Base-by-base conservation (phyloP, 2,113 vertebrate species). In the Percina caprodes region DNA sequence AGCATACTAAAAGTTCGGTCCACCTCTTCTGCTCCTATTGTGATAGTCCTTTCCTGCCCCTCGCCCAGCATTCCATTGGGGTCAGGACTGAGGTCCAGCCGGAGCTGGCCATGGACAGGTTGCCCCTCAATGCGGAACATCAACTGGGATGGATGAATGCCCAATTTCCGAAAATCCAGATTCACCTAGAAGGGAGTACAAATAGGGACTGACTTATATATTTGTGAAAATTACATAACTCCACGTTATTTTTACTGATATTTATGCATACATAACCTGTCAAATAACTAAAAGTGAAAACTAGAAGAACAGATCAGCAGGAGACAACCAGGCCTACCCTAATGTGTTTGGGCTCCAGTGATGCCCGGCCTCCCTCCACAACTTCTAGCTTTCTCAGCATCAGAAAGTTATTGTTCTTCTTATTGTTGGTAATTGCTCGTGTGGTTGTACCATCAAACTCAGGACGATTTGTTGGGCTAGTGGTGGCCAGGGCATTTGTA, bases 341-440 rank as follows among this genome's bases (percentile, higher is more conserved):
- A 10, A 98, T 91, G 89, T 98, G 96, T 69, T 94, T 96, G 58
- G 94, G 93, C 72, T 96, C 94, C 13, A 99, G 88, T 14, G 86
- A 75, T 58, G 95, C 95, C 78, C 88, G 89, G 18, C 95, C 93
- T 0, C 96, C 97, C 77, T 99, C 97, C 10, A 86, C 71, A 15
- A 98, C 96, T 56, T 95, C 89, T 60, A 99, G 90, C 59, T 93
- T 94, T 85, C 80, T 95, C 23, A 97, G 90, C 78, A 93, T 58
- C 84, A 97, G 87, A 76, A 97, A 68, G 18, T 83, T 79, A 9
- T 59, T 80, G 54, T 75, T 86, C n/a, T 68, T 83, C 58, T 89
- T 93, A 12, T 83, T 69, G 58, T 77, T 61, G 83, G 12, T 68
- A 0, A 7, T 33, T 62, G 84, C 63, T 70, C 52, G 69, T 13